These are phyloP conservation scores for Yponomeuta sedellus DNA, from an alignment of 2,888 invertebrate genomes.

Conservation along the genomic window DNA sequence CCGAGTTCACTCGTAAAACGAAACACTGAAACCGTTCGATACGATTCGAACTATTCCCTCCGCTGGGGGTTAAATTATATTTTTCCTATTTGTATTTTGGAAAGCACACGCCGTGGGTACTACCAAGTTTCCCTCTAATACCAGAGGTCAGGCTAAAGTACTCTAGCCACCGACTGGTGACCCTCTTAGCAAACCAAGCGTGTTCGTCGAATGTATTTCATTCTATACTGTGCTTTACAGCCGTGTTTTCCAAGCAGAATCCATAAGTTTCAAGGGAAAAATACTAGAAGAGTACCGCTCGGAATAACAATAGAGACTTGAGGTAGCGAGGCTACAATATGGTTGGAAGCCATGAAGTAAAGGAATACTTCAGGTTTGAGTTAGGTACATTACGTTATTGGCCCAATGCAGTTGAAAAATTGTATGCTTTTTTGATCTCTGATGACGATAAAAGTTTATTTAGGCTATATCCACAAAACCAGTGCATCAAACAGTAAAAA, in stretches of 20 bases:
- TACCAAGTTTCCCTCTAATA: neutral
- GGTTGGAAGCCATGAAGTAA: neutral
- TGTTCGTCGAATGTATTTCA: constrained; percentile 5
- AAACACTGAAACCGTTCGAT: neutral
- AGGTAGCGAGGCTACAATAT: neutral
- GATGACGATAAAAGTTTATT: too few species aligned
- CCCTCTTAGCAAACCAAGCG: constrained; percentile 2
- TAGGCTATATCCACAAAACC: too few species aligned
- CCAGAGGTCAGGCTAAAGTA: neutral
- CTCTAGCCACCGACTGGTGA: neutral
- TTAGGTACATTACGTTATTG: neutral
- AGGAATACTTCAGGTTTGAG: neutral
- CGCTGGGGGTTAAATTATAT: neutral
- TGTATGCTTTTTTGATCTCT: neutral
- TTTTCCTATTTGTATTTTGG: neutral
- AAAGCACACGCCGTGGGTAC: neutral
- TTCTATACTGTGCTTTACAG: constrained; percentile 5
- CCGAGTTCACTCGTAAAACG: neutral
- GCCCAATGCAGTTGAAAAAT: neutral
- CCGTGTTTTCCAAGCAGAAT: constrained; percentile 8
- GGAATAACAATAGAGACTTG: constrained; percentile 1
- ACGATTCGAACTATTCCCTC: neutral
- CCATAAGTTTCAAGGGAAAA: neutral
- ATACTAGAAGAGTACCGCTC: neutral
- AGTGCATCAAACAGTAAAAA: too few species aligned